Base-by-base conservation (phyloP, 1,140 invertebrate species). In the Diprion similis region DNA sequence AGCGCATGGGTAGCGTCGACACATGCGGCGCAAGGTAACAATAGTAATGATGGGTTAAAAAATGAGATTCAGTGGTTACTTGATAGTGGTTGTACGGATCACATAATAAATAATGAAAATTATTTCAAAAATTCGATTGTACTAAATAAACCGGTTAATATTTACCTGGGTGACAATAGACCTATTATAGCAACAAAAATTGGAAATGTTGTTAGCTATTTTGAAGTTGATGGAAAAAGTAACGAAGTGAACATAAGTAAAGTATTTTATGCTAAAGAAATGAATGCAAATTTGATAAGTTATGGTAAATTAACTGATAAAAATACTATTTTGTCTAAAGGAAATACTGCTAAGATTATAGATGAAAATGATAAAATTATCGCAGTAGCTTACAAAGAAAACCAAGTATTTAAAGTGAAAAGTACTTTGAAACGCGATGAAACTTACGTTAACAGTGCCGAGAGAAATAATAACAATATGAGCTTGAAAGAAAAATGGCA, bases 401-500 rank as follows among this genome's bases (percentile, higher is more conserved):
- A 59, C 51, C 7, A 9, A 15, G 9, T 8, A 0, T 59, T 8
- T 9, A 59, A 59, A 59, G 9, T 59, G 9, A 59, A 13, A 17
- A 59, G 71, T 51, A 0, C 24, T 37, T 1, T 37, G 24, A 37
- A 6, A 6, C 24, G 24, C 24, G 24, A 37, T 3, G 24, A 1
- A 6, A 37, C 24, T 37, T 37, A 3, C 6, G 51, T 59, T 8
- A 59, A 59, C n/a, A 17, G 11, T 17, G 9, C 51, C n/a, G 46
- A 47, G 17, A 46, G 15, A n/a, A 4, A 46, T n/a, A 1, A 15
- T 6, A 46, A 70, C n/a, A 46, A 46, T 46, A 70, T 70, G n/a
- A 70, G 68, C 45, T 2, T 8, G 8, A 70, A 70, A 11, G 68
- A 71, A 48, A 64, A 24, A 19, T 83, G 81, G 80, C 81, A 83